Evolutionary conservation across 53 echinoderm and acorn worm species (phyloP).

Genomic region (Zoroaster sp.): DNA sequence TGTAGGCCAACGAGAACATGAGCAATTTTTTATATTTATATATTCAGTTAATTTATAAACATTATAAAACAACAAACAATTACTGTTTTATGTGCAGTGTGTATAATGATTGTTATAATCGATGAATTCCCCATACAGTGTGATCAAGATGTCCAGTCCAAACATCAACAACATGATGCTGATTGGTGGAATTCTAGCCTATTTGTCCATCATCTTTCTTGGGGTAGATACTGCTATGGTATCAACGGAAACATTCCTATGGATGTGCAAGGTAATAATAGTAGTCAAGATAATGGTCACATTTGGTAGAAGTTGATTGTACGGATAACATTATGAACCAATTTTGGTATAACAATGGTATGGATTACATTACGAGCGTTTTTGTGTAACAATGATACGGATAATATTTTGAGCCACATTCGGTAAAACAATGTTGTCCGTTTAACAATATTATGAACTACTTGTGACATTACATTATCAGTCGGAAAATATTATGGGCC

Average conservation of each 20-base stretch:
- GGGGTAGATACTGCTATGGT: constrained; percentile 70
- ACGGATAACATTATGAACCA: too few relatives aligned
- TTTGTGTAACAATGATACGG: background rate
- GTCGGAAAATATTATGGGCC: background rate
- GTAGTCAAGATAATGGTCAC: background rate
- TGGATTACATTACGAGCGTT: background rate
- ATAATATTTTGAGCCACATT: background rate
- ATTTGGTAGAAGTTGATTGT: too few relatives aligned
- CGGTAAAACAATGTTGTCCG: background rate
- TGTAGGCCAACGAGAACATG: too few relatives aligned
- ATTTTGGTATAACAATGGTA: background rate
- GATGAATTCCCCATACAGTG: too few relatives aligned
- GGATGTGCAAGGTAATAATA: constrained; percentile 73
- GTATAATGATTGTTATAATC: too few relatives aligned
- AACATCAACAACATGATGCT: constrained; percentile 93
- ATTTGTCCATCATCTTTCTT: constrained; percentile 79
- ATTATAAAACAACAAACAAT: too few relatives aligned
- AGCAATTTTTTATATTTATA: too few relatives aligned
- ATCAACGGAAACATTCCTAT: constrained; percentile 41
- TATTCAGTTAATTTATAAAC: too few relatives aligned
- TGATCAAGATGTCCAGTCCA: constrained; percentile 97
- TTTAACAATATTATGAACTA: background rate
- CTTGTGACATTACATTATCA: background rate
- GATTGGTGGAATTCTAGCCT: constrained; percentile 81
- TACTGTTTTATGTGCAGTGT: too few relatives aligned